A percentile compares a stretch with the other conserved stretches of the same genome.
phyloP scores from a whole-genome alignment of 2,888 invertebrate genomes.

The Labia minor region DNA sequence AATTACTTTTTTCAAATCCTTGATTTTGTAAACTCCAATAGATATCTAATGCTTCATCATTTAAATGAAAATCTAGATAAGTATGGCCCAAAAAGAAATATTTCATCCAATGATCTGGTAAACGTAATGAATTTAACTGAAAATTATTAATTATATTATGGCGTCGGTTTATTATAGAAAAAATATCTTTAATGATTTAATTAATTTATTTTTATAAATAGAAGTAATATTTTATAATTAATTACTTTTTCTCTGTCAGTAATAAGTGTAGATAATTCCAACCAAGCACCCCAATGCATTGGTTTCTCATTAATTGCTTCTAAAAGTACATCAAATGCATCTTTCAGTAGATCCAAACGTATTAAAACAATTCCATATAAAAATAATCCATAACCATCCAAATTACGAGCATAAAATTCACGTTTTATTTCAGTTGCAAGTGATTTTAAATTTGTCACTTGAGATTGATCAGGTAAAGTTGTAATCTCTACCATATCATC shows the following conservation, averaged over 20 bases:
- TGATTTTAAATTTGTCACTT: slow-evolving; percentile 42
- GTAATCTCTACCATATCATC: slow-evolving; percentile 64
- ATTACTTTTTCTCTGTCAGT: slow-evolving; percentile 62
- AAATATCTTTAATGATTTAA: not conserved
- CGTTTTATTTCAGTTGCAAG: slow-evolving; percentile 46
- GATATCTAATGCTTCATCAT: slow-evolving; percentile 78
- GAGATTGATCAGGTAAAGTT: slow-evolving; percentile 48
- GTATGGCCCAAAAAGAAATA: slow-evolving; percentile 84
- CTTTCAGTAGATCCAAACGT: slow-evolving; percentile 66
- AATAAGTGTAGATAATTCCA: slow-evolving; percentile 77
- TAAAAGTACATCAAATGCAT: slow-evolving; percentile 68
- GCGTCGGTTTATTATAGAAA: no score
- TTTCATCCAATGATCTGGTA: slow-evolving; percentile 89
- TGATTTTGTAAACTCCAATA: slow-evolving; percentile 63
- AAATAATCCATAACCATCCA: slow-evolving; percentile 82
- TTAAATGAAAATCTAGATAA: slow-evolving; percentile 77
- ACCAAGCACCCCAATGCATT: slow-evolving; percentile 90
- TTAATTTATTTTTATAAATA: not conserved
- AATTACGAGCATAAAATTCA: slow-evolving; percentile 46
- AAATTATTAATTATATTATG: no score
- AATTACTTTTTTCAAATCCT: slow-evolving; percentile 80
- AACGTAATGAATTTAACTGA: slow-evolving; percentile 37
- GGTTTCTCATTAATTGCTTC: slow-evolving; percentile 70
- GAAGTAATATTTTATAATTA: no score
- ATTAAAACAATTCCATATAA: slow-evolving; percentile 84